These are phyloP conservation scores for Volucella bombylans DNA, from an alignment of 2,888 invertebrate species.

Conservation along the genomic window DNA sequence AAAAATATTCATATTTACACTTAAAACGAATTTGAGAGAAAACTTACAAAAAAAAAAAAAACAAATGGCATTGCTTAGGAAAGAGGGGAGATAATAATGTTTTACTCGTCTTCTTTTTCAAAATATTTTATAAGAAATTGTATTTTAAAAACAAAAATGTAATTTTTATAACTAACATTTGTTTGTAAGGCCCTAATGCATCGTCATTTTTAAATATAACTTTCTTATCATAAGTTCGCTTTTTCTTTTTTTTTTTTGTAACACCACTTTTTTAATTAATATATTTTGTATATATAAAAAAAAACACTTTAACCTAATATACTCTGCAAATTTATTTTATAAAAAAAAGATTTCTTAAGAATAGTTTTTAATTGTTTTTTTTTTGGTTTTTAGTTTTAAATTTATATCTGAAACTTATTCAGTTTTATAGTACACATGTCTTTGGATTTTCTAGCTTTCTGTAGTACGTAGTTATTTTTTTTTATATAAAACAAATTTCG, in stretches of 20 bases:
- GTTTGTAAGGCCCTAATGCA: slow-evolving; percentile 75
- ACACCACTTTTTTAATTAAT: slow-evolving; percentile 42
- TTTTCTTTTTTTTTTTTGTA: slow-evolving; percentile 49
- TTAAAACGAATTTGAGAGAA: slow-evolving; percentile 12
- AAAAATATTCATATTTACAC: slow-evolving; percentile 50
- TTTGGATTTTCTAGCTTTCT: slow-evolving; percentile 75
- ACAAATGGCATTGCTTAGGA: slow-evolving; percentile 30
- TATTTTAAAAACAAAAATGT: slow-evolving; percentile 55
- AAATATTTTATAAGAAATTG: slow-evolving; percentile 37
- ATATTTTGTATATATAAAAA: slow-evolving; percentile 47
- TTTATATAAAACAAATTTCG: slow-evolving; percentile 34
- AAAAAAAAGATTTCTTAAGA: slow-evolving; percentile 60
- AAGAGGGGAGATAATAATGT: slow-evolving; percentile 55
- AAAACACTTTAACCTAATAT: slow-evolving; percentile 70
- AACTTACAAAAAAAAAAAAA: slow-evolving; percentile 12
- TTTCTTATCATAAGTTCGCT: slow-evolving; percentile 30
- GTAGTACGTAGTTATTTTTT: slow-evolving; percentile 62
- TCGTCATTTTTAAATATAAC: slow-evolving; percentile 65
- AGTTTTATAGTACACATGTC: slow-evolving; percentile 74
- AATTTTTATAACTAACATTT: slow-evolving; percentile 75
- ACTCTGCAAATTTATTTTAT: slow-evolving; percentile 62
- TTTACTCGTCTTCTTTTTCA: slow-evolving; percentile 10
- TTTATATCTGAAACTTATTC: slow-evolving; percentile 66
- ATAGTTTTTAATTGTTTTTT: slow-evolving; percentile 46
- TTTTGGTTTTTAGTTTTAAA: slow-evolving; percentile 7